Evolutionary conservation across 2,888 invertebrate species (phyloP), one percentile per base, ranked within the genome.

Genomic region (Ophonus ardosiacus): DNA sequence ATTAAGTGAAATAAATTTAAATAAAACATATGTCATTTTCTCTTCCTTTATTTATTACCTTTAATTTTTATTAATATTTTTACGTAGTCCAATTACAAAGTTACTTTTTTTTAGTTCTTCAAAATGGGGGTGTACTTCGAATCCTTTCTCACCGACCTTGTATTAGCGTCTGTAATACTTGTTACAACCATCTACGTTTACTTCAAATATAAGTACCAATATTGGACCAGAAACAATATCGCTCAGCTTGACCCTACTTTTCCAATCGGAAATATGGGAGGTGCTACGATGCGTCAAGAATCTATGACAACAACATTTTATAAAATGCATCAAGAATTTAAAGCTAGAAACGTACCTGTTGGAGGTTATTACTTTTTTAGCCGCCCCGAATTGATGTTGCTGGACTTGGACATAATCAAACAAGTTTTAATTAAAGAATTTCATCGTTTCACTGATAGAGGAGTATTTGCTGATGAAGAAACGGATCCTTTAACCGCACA

Each of bases 371-470:
- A 85, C 21, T 80, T 85, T 8, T 43, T 68, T 2, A 15, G n/a
- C 5, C 8, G 8, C 7, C 83, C 85, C 0, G 40, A 21, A 2
- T n/a, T 85, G 13, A 2, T 81, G 38, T 31, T 81, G 7, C 59
- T 59, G 17, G 85, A 85, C 38, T 18, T 81, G 65, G 85, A 85
- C 56, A n/a, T 81, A 0, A 59, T 81, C 1, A 80, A 81, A 31
- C 56, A 68, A 10, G 71, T 85, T 17, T 17, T 85, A n/a, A 10
- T 63, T 2, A 85, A 85, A 57, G 85, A 85, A 31, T 80, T 57
- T 21, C 7, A 31, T 15, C 38, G 63, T 61, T 85, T 15, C 65
- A 74, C 81, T 59, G 85, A 86, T 63, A 83, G 84, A 56, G 86
- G 86, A 10, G 61, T 79, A 24, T 86, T 85, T 68, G 31, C 63